phyloP scores from a whole-genome alignment of 2,888 invertebrate species.

The Stegana nigrithorax region DNA sequence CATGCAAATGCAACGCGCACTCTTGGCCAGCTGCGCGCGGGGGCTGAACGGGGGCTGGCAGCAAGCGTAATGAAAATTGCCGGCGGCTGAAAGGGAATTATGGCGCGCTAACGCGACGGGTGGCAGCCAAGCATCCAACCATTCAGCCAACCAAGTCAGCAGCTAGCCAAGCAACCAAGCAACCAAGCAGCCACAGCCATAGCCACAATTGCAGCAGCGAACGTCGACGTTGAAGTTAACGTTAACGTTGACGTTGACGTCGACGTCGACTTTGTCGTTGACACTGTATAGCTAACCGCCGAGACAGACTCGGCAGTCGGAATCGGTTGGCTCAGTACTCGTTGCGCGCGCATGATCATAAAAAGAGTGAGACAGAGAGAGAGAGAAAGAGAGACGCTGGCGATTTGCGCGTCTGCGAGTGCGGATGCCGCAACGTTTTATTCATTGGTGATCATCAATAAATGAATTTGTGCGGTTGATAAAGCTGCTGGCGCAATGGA shows the following conservation, averaged over 20 bases:
- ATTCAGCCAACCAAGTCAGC: no score
- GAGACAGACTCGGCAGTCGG: no score
- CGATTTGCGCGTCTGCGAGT: background rate
- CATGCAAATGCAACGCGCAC: constrained; percentile 6
- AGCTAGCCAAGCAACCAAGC: no score
- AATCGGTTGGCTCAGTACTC: no score
- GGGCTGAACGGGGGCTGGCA: background rate
- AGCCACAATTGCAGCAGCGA: background rate
- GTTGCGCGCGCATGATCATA: background rate
- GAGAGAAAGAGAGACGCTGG: background rate
- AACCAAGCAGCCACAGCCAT: background rate
- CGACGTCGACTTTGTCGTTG: no score
- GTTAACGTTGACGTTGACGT: no score
- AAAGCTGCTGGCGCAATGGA: background rate
- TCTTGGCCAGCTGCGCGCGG: background rate
- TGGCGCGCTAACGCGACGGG: constrained; percentile 12
- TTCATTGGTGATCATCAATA: constrained; percentile 33
- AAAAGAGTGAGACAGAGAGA: background rate
- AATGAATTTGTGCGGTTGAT: constrained; percentile 30
- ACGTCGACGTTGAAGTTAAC: no score
- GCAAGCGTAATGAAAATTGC: constrained; percentile 9
- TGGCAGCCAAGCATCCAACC: background rate
- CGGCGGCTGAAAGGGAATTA: constrained; percentile 3
- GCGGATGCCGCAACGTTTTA: background rate
- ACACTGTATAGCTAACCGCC: no score